Evolutionary conservation across 1,140 invertebrate genomes (phyloP).

Genomic region (Rhagoletis zephyria): DNA sequence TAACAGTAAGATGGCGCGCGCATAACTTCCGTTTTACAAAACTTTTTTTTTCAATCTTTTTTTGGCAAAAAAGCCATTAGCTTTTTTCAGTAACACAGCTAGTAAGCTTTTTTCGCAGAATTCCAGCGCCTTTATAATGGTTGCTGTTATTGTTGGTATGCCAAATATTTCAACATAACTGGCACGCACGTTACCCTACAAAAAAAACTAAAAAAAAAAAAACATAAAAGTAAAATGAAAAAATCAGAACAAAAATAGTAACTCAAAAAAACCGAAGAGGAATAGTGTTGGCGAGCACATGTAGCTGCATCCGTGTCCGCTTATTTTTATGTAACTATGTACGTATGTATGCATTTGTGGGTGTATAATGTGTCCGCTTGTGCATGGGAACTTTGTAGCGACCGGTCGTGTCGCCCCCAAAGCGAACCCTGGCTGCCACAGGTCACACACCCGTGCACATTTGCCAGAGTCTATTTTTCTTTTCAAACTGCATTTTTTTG

Average conservation of each 20-base stretch:
- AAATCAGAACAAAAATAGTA: no score
- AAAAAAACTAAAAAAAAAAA: background rate
- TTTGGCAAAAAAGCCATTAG: background rate
- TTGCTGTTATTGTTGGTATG: background rate
- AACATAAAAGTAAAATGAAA: background rate
- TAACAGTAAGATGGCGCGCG: background rate
- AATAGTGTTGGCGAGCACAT: background rate
- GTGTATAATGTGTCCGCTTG: no score
- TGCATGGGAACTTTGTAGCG: no score
- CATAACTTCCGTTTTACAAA: background rate
- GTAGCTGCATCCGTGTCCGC: background rate
- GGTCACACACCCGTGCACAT: background rate
- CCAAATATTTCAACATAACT: background rate
- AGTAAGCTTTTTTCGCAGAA: no score
- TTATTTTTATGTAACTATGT: no score
- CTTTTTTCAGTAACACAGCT: no score
- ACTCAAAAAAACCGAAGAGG: no score
- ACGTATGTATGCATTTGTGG: background rate
- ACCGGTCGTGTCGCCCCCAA: no score
- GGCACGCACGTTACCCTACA: background rate
- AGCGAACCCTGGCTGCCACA: background rate
- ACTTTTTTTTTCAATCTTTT: background rate
- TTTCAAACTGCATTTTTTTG: background rate
- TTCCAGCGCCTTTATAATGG: no score
- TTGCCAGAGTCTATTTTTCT: background rate